Conservation (phyloP, 2,797 vertebrate species). For the Meriones psammophilus region DNA sequence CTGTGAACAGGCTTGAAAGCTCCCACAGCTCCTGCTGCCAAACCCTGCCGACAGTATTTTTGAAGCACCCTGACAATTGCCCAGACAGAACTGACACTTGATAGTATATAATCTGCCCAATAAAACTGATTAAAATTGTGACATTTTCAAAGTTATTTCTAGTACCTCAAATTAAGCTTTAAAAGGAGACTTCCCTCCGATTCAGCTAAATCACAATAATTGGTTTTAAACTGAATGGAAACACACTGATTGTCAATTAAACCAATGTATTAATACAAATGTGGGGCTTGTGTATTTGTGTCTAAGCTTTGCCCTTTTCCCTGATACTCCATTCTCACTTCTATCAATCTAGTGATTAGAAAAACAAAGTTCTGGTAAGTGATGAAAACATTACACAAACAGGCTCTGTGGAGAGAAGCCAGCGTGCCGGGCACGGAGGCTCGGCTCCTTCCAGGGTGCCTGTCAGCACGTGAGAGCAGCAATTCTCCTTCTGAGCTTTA, state of each 20-base stretch:
- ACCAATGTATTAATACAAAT: conserved; percentile 63
- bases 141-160: conserved; percentile 74
- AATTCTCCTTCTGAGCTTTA: conserved; percentile 80
- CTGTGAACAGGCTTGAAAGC: not conserved
- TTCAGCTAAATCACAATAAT: conserved; percentile 75
- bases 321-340: conserved; percentile 63
- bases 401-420: conserved; percentile 63
- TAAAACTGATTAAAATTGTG: conserved; percentile 74
- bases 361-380: conserved; percentile 78
- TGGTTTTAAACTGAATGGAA: conserved; percentile 76
- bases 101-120: conserved; percentile 61
- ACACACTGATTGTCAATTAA: conserved; percentile 72
- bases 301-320: conserved; percentile 75
- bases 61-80: conserved; percentile 23
- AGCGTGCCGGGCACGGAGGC: conserved; percentile 55
- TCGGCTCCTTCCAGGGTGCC: conserved; percentile 67
- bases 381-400: conserved; percentile 71
- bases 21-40: not conserved
- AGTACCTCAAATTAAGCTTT: conserved; percentile 51
- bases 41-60: conserved; percentile 52
- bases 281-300: conserved; percentile 48
- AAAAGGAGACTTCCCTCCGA: conserved; percentile 73
- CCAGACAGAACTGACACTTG: conserved; percentile 57
- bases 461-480: conserved; percentile 65
- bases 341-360: conserved; percentile 74